These are phyloP conservation scores for Druceiella hillmani DNA, from an alignment of 2,888 invertebrate species.

Conservation along the genomic window DNA sequence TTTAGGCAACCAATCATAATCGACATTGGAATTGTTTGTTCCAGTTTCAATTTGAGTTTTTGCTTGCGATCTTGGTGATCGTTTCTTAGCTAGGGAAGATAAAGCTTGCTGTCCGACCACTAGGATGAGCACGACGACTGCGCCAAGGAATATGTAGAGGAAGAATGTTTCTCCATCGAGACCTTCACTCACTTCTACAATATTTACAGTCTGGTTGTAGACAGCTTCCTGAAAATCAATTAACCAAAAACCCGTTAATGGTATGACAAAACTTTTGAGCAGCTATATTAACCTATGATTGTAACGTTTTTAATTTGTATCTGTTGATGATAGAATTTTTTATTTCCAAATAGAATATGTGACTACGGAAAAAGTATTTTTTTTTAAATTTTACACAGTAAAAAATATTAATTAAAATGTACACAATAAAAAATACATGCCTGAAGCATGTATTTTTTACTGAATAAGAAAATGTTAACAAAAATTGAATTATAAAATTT, in stretches of 20 bases:
- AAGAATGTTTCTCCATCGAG: constrained; percentile 98
- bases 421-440: no score
- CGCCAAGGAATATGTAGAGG: constrained; percentile 92
- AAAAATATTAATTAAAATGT: no score
- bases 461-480: no score
- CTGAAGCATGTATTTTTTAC: no score
- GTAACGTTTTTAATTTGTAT: no score
- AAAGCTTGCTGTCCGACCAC: constrained; percentile 88
- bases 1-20: constrained; percentile 97
- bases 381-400: no score
- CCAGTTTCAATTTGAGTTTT: constrained; percentile 69
- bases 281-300: no score
- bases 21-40: constrained; percentile 86
- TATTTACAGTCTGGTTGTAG: constrained; percentile 95
- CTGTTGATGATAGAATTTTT: no score
- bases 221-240: constrained; percentile 76
- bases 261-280: no score
- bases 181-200: constrained; percentile 94
- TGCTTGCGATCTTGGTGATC: constrained; percentile 36
- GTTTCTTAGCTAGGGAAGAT: constrained; percentile 75
- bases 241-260: constrained; percentile 16
- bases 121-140: constrained; percentile 78
- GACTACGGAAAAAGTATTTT: no score
- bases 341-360: no score
- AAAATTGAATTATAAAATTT: no score